phyloP scores from a whole-genome alignment of 1,140 invertebrate genomes.

The Potamilus streckersoni region DNA sequence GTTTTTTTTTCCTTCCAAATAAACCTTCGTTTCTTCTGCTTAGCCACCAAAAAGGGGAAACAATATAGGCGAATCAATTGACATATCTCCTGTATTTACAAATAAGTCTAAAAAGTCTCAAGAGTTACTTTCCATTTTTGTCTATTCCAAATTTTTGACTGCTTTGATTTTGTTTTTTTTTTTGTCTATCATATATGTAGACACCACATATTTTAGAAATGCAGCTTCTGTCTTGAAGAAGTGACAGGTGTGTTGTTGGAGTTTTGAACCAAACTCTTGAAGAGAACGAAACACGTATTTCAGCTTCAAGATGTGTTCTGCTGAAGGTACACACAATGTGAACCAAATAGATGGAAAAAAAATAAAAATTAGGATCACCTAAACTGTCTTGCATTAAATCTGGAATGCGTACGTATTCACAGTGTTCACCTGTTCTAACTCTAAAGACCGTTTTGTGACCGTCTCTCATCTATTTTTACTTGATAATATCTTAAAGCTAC shows the following conservation, averaged over 20 bases:
- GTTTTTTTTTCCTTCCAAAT: background rate
- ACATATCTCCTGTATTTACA: constrained; percentile 3
- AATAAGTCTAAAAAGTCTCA: background rate
- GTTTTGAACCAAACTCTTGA: too few species aligned
- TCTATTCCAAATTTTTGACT: constrained; percentile 2
- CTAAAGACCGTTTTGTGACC: constrained; percentile 3
- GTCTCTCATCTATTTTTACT: constrained; percentile 1
- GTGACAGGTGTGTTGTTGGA: too few species aligned
- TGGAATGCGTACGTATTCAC: constrained; percentile 23
- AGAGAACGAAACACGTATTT: constrained; percentile 3
- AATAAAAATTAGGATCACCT: too few species aligned
- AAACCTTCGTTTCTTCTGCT: background rate
- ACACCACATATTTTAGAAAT: background rate
- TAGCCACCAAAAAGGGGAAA: background rate
- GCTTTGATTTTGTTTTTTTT: background rate
- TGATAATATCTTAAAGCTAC: constrained; percentile 6
- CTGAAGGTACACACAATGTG: constrained; percentile 11
- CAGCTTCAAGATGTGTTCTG: constrained; percentile 2
- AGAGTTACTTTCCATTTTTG: background rate
- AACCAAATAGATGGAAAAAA: constrained; percentile 15
- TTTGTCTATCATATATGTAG: background rate
- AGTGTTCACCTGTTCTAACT: background rate
- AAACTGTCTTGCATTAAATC: constrained; percentile 21
- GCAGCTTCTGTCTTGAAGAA: background rate
- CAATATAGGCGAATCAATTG: background rate